Evolutionary conservation across 2,888 invertebrate species (phyloP).

Genomic region (Hirtodrosophila histrioides): DNA sequence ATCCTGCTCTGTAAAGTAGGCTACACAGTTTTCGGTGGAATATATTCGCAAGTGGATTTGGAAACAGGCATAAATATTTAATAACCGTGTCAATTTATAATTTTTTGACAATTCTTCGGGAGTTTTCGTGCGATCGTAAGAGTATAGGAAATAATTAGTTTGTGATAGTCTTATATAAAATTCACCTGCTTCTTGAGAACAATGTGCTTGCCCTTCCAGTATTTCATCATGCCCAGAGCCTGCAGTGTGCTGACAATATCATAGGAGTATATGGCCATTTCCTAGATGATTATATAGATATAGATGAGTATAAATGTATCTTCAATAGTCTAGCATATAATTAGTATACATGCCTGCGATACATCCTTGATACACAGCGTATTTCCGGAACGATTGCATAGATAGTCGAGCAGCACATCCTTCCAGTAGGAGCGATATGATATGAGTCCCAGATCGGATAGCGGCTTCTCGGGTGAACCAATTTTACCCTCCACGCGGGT

Average conservation of each 20-base stretch:
- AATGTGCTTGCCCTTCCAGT: slow-evolving; percentile 99
- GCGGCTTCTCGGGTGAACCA: slow-evolving; percentile 99
- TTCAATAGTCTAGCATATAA: too few relatives aligned
- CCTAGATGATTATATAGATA: slow-evolving; percentile 84
- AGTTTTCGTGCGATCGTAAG: too few relatives aligned
- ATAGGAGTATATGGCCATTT: slow-evolving; percentile 97
- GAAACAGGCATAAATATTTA: too few relatives aligned
- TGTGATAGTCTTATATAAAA: not conserved
- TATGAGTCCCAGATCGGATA: slow-evolving; percentile 98
- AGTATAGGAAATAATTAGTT: too few relatives aligned
- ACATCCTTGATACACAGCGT: slow-evolving; percentile 96
- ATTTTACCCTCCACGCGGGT: slow-evolving; percentile 98
- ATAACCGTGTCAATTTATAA: too few relatives aligned
- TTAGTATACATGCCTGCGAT: slow-evolving; percentile 84
- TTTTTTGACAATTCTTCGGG: too few relatives aligned
- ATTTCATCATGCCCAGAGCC: slow-evolving; percentile 98
- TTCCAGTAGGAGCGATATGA: slow-evolving; percentile 99
- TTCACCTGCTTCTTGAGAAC: slow-evolving; percentile 95
- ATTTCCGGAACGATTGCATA: slow-evolving; percentile 94
- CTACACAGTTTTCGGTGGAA: too few relatives aligned
- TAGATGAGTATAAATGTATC: not conserved
- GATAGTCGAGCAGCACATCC: slow-evolving; percentile 95
- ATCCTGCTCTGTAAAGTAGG: too few relatives aligned
- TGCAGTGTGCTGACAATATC: slow-evolving; percentile 99
- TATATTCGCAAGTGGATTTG: too few relatives aligned